Conservation (phyloP, 2,888 invertebrate species). For the Nomada ruficornis region DNA sequence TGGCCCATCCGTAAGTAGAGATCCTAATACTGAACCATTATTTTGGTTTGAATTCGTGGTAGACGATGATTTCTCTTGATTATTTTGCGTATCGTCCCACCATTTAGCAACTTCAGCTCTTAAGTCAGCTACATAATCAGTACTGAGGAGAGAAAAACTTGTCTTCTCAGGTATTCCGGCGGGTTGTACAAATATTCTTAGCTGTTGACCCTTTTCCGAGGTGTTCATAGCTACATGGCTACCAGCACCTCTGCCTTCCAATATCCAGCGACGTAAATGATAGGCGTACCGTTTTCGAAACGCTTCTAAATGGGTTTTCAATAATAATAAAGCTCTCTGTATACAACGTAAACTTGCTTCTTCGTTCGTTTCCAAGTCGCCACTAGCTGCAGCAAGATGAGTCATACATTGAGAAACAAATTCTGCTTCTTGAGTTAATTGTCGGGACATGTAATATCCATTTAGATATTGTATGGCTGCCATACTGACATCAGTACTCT, state of each 20-base stretch:
- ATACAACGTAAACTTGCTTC: slow-evolving; percentile 95
- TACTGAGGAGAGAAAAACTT: slow-evolving; percentile 91
- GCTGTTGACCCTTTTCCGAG: slow-evolving; percentile 87
- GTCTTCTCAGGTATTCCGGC: slow-evolving; percentile 95
- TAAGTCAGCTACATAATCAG: slow-evolving; percentile 96
- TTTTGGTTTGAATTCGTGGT: slow-evolving; percentile 62
- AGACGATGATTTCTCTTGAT: slow-evolving; percentile 72
- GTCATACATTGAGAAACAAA: slow-evolving; percentile 98
- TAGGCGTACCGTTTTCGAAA: slow-evolving; percentile 95
- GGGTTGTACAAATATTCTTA: slow-evolving; percentile 94
- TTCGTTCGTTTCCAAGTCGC: slow-evolving; percentile 87
- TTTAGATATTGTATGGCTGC: slow-evolving; percentile 97
- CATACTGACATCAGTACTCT: slow-evolving; percentile 97
- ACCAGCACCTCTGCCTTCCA: slow-evolving; percentile 92
- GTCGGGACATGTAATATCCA: slow-evolving; percentile 96
- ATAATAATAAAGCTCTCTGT: slow-evolving; percentile 93
- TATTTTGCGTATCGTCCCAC: slow-evolving; percentile 90
- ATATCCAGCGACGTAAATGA: slow-evolving; percentile 94
- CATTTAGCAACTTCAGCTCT: slow-evolving; percentile 97
- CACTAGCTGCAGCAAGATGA: slow-evolving; percentile 93
- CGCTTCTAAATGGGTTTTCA: slow-evolving; percentile 97
- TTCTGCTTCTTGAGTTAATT: slow-evolving; percentile 95
- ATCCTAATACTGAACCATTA: slow-evolving; percentile 86
- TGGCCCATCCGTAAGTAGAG: slow-evolving; percentile 92
- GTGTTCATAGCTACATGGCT: slow-evolving; percentile 90